Evolutionary conservation across 2,113 vertebrate genomes (phyloP), one percentile per base, ranked within the genome.

Genomic region (Paedocypris sp.): DNA sequence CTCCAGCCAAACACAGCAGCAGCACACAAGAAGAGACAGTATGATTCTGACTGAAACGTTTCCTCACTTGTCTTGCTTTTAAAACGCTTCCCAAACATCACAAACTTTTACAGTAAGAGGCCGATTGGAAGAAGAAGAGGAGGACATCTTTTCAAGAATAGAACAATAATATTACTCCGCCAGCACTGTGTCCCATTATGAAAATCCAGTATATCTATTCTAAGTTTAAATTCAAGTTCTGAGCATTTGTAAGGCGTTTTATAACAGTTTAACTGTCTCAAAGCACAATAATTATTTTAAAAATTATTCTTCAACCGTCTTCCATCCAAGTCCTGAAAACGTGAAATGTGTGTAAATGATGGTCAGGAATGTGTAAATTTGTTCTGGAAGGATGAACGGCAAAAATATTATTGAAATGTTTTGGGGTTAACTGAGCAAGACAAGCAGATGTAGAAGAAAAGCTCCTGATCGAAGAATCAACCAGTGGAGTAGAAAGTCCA

Each of bases 161-260:
- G 61, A n/a, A 73, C 73, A 78, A 76, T 73, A 63, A 71, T 12
- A 18, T 60, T 53, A 67, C 75, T 72, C 65, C 75, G 57, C n/a
- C n/a, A n/a, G n/a, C n/a, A n/a, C n/a, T n/a, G n/a, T n/a, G n/a
- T n/a, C n/a, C n/a, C n/a, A n/a, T n/a, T 60, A 29, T 20, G 26
- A 60, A 7, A 0, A 28, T n/a, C n/a, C n/a, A n/a, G n/a, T n/a
- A n/a, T n/a, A n/a, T n/a, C n/a, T n/a, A n/a, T n/a, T n/a, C n/a
- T n/a, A n/a, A n/a, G n/a, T n/a, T n/a, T n/a, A n/a, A n/a, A n/a
- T n/a, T n/a, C n/a, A n/a, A n/a, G n/a, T n/a, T n/a, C n/a, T n/a
- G n/a, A n/a, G n/a, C n/a, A n/a, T n/a, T n/a, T n/a, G n/a, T n/a
- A n/a, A n/a, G n/a, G n/a, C n/a, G n/a, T n/a, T n/a, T n/a, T n/a